Evolutionary conservation across 2,113 vertebrate genomes (phyloP).

Genomic region (Actenoides lindsayi): DNA sequence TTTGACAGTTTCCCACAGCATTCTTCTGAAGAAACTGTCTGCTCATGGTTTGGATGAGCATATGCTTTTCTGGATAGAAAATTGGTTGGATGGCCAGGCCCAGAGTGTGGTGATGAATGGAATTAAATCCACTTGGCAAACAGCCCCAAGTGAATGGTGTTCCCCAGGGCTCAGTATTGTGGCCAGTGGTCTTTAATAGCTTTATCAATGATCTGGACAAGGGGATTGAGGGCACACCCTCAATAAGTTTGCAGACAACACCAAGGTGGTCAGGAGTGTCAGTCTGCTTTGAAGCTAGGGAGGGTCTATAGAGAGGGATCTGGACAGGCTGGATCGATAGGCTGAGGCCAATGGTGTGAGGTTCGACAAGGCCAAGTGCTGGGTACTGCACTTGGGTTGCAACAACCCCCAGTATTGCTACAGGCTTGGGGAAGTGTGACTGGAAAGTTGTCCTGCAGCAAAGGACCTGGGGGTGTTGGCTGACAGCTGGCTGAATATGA

Average conservation of each 20-base stretch:
- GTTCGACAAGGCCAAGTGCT: not conserved
- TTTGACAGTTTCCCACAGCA: no score
- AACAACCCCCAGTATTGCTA: not conserved
- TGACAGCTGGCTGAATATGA: no score
- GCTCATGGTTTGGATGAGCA: not conserved
- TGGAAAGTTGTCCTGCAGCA: no score
- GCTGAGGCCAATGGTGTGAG: not conserved
- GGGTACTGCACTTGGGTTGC: not conserved
- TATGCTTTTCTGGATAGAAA: no score
- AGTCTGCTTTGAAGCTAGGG: no score
- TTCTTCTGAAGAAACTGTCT: not conserved
- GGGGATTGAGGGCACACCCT: no score
- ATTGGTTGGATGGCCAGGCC: not conserved
- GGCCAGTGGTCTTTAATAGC: not conserved
- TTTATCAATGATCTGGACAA: not conserved
- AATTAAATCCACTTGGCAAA: no score
- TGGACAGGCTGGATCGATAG: not conserved
- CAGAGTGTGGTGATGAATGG: no score
- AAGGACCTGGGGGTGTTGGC: no score
- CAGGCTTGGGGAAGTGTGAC: no score
- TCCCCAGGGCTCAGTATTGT: not conserved
- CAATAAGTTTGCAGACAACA: not conserved
- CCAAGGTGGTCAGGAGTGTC: not conserved
- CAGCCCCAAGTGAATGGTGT: no score
- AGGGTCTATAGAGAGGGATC: not conserved